phyloP scores from a whole-genome alignment of 2,797 vertebrate genomes.

The Spondyliosoma cantharus region DNA sequence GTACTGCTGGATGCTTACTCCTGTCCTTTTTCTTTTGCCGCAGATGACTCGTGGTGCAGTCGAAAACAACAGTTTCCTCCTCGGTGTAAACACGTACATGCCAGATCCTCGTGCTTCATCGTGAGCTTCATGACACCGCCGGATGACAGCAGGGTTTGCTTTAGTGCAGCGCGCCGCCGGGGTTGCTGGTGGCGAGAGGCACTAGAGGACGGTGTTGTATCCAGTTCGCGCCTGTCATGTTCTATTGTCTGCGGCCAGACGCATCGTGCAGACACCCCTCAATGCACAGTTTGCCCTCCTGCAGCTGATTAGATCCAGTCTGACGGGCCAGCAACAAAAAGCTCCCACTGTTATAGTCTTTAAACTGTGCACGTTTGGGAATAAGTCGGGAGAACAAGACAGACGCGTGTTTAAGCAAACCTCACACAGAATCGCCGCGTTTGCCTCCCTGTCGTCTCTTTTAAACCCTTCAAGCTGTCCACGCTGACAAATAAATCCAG shows the following conservation, averaged over 20 bases:
- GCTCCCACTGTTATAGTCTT: background rate
- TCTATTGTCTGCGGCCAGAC: constrained; percentile 44
- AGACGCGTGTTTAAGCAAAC: constrained; percentile 1
- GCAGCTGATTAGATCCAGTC: constrained; percentile 40
- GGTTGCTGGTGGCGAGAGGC: constrained; percentile 26
- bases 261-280: constrained; percentile 22
- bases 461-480: constrained; percentile 26
- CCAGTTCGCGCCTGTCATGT: constrained; percentile 32
- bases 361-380: constrained; percentile 5
- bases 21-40: constrained; percentile 34
- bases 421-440: background rate
- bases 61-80: constrained; percentile 7
- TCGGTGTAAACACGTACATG: background rate
- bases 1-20: constrained; percentile 33
- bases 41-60: constrained; percentile 24
- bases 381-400: background rate
- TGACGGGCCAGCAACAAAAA: constrained; percentile 11
- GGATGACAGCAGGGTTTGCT: constrained; percentile 1
- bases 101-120: background rate
- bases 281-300: constrained; percentile 4
- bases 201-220: constrained; percentile 73
- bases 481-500: constrained; percentile 41
- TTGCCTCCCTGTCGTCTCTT: background rate
- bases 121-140: background rate
- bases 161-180: background rate